A percentile compares a stretch with the other conserved stretches of the same genome.
Conservation (phyloP, 2,888 invertebrate species). For the Nephrotoma guestfalica region DNA sequence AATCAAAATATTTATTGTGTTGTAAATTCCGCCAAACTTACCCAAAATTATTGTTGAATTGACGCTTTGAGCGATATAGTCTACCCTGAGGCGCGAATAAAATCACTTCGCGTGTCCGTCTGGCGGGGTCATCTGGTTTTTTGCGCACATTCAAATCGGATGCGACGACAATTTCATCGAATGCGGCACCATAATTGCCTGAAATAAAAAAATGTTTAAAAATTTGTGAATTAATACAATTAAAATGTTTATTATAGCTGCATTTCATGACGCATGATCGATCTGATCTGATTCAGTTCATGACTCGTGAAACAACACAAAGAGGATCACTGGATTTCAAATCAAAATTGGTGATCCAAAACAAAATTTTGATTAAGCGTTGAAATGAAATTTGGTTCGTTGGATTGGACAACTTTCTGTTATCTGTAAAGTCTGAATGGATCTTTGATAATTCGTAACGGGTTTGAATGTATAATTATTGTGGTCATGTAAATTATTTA, state of each 20-base stretch:
- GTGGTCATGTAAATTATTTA: too few species aligned
- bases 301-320: too few species aligned
- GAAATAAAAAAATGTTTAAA: not conserved
- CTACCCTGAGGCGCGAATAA: not conserved
- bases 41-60: not conserved
- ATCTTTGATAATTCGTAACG: too few species aligned
- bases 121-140: constrained; percentile 20
- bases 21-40: not conserved
- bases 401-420: too few species aligned
- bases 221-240: not conserved
- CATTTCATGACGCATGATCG: too few species aligned
- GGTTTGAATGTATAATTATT: too few species aligned
- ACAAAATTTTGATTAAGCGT: too few species aligned
- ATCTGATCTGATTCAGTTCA: too few species aligned
- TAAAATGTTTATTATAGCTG: not conserved
- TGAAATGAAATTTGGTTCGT: too few species aligned
- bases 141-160: constrained; percentile 34
- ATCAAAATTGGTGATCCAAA: too few species aligned
- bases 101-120: constrained; percentile 16
- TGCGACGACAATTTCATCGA: constrained; percentile 37
- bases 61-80: constrained; percentile 12
- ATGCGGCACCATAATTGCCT: constrained; percentile 17
- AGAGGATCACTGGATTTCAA: too few species aligned
- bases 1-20: not conserved
- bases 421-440: too few species aligned